Evolutionary conservation across 2,797 vertebrate species (phyloP).

Genomic region (Lutjanus campechanus): DNA sequence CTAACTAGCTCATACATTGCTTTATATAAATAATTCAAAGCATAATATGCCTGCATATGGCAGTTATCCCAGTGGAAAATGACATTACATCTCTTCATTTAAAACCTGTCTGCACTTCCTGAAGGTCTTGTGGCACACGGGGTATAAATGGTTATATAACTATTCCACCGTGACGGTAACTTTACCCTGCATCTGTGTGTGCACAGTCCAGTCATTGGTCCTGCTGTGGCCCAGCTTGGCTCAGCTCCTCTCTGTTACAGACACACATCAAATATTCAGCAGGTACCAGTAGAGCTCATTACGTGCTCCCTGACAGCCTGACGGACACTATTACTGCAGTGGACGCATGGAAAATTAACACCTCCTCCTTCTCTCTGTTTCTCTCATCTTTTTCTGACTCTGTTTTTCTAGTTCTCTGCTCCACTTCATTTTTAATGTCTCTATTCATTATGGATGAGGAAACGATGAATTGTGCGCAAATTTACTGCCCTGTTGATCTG

Average conservation of each 20-base stretch:
- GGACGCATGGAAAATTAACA: slow-evolving; percentile 59
- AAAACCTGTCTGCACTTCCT: slow-evolving; percentile 4
- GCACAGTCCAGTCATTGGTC: slow-evolving; percentile 9
- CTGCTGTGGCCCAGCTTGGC: slow-evolving; percentile 17
- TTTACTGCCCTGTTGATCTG: slow-evolving; percentile 16
- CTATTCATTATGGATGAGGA: slow-evolving; percentile 47
- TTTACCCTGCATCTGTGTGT: slow-evolving; percentile 42
- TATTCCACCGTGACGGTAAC: slow-evolving; percentile 66
- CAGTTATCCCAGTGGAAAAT: slow-evolving; percentile 15
- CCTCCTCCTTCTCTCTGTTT: slow-evolving; percentile 27
- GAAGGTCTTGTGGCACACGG: slow-evolving; percentile 17
- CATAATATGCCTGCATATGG: not conserved
- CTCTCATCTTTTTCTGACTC: slow-evolving; percentile 10
- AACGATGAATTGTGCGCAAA: slow-evolving; percentile 26
- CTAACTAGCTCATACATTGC: not conserved
- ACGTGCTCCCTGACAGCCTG: slow-evolving; percentile 43
- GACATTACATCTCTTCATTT: slow-evolving; percentile 18
- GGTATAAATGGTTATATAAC: slow-evolving; percentile 46
- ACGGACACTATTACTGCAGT: slow-evolving; percentile 59
- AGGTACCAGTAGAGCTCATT: slow-evolving; percentile 65
- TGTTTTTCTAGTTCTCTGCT: slow-evolving; percentile 23
- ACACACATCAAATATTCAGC: slow-evolving; percentile 81
- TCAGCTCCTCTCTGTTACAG: slow-evolving; percentile 65
- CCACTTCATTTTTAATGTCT: slow-evolving; percentile 53
- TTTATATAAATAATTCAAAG: slow-evolving; percentile 4